Conservation (phyloP, 2,888 invertebrate genomes). For the Onchidella celtica region DNA sequence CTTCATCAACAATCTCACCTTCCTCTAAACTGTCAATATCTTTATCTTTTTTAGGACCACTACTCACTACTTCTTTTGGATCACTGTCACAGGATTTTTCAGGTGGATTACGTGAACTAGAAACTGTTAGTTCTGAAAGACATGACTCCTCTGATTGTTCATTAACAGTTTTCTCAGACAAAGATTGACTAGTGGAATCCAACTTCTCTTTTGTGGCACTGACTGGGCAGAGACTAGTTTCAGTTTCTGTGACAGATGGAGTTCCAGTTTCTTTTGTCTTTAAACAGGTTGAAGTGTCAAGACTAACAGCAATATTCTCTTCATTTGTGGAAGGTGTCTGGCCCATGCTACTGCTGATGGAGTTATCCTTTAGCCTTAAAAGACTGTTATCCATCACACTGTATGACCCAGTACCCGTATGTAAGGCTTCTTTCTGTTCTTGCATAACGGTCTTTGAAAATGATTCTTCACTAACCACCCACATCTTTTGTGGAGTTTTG, state of each 20-base stretch:
- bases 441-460: neutral
- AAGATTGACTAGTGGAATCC: too few species aligned
- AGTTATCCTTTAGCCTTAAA: neutral
- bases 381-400: neutral
- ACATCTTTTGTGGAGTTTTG: slow-evolving; percentile 61
- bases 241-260: too few species aligned
- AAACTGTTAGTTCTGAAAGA: neutral
- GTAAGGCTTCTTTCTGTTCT: slow-evolving; percentile 31
- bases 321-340: neutral
- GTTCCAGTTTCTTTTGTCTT: too few species aligned
- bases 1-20: slow-evolving; percentile 28
- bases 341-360: neutral
- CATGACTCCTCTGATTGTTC: too few species aligned
- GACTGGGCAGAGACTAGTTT: too few species aligned
- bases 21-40: slow-evolving; percentile 18
- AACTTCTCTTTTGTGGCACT: too few species aligned
- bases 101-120: neutral
- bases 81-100: neutral
- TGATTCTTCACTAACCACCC: slow-evolving; percentile 32
- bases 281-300: slow-evolving; percentile 30
- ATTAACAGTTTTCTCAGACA: too few species aligned
- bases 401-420: slow-evolving; percentile 34
- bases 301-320: slow-evolving; percentile 47
- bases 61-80: neutral
- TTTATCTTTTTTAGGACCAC: neutral